phyloP scores from a whole-genome alignment of 2,113 vertebrate species.

The Callionymus lyra region DNA sequence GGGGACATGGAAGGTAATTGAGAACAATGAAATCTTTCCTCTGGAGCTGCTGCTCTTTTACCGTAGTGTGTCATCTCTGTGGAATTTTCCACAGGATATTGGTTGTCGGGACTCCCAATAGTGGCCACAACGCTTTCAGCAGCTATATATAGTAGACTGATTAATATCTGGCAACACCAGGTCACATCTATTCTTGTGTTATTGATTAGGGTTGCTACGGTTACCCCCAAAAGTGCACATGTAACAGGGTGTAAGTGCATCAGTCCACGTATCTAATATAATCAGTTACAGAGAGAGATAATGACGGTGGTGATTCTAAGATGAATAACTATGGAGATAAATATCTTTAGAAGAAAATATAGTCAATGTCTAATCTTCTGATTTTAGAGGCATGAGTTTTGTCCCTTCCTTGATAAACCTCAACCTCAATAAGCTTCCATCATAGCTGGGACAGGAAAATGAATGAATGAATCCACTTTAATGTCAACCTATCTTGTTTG shows the following conservation, averaged over 20 bases:
- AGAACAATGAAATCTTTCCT: conserved; percentile 11
- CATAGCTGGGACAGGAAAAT: too few species aligned
- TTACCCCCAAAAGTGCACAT: conserved; percentile 48
- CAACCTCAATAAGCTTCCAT: too few species aligned
- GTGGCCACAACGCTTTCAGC: conserved; percentile 58
- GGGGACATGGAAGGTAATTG: conserved; percentile 4
- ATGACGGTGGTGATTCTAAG: too few species aligned
- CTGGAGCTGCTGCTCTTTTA: conserved; percentile 10
- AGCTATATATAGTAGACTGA: conserved; percentile 70
- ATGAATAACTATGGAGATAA: too few species aligned
- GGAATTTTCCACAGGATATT: conserved; percentile 74
- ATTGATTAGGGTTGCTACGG: conserved; percentile 68
- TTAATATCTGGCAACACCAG: conserved; percentile 69
- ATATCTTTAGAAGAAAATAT: too few species aligned
- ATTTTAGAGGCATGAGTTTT: too few species aligned
- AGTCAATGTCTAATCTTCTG: too few species aligned
- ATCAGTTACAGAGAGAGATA: too few species aligned
- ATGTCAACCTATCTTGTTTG: too few species aligned
- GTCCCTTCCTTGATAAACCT: too few species aligned
- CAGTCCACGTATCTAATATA: neutral
- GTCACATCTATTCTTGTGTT: conserved; percentile 70
- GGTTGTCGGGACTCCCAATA: conserved; percentile 61
- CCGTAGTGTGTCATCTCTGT: conserved; percentile 38
- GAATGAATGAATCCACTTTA: too few species aligned
- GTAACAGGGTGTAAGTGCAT: conserved; percentile 31